Conservation (phyloP, 2,797 vertebrate species). For the Linurgus olivaceus region DNA sequence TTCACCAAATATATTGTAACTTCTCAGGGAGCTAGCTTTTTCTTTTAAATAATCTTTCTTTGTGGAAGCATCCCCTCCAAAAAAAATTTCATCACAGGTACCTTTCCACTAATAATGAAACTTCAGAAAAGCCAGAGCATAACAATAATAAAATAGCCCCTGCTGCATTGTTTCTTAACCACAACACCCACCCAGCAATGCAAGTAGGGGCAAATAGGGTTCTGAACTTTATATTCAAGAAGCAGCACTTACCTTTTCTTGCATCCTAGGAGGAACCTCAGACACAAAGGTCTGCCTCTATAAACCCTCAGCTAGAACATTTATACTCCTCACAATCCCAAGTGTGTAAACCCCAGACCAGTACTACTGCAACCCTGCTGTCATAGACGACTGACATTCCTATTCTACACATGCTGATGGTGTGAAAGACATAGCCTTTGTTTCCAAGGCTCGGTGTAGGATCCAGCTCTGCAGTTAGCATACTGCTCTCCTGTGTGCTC, state of each 20-base stretch:
- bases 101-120: not conserved
- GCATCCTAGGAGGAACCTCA: not conserved
- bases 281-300: not conserved
- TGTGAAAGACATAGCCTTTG: not conserved
- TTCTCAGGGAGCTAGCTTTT: not conserved
- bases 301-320: not conserved
- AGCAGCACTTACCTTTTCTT: not conserved
- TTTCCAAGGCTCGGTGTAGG: not conserved
- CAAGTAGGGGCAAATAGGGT: not conserved
- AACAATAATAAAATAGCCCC: not conserved
- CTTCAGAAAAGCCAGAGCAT: not conserved
- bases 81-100: not conserved
- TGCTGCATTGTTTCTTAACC: not conserved
- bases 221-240: not conserved
- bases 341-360: not conserved
- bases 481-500: not conserved
- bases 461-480: not conserved
- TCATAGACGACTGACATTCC: not conserved
- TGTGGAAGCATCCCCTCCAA: not conserved
- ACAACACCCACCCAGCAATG: not conserved
- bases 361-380: not conserved
- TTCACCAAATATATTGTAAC: slow-evolving; percentile 13
- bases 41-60: not conserved
- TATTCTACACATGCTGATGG: not conserved
- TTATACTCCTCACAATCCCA: not conserved